Base-by-base conservation (phyloP, 2,113 vertebrate genomes). In the Sporophila hypoxantha region DNA sequence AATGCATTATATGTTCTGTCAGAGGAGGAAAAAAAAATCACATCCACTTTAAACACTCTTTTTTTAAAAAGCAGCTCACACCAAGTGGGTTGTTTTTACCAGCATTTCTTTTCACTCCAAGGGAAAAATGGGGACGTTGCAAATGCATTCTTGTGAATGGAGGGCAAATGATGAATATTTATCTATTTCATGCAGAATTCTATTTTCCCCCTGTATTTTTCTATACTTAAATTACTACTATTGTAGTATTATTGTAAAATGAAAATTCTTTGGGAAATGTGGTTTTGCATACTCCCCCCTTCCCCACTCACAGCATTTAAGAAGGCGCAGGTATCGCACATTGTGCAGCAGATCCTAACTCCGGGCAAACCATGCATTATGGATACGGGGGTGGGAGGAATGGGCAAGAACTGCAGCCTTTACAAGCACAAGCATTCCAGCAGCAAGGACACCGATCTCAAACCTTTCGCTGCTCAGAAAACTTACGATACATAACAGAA, bases 91-190 rank as follows among this genome's bases (percentile, higher is more conserved):
- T 86, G 76, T 76, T 93, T 93, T 92, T 88, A 90, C 65, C 87
- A 86, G 78, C 70, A 83, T 30, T 82, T 84, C 66, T 91, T 95
- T 95, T 96, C 76, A 94, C 57, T 92, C 86, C 78, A 60, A 12
- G 56, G 75, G 41, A 86, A 92, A 93, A 92, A 87, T 57, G 56
- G 82, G 88, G 39, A 92, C 8, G 2, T 76, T 46, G 12, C 70
- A 94, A 92, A 92, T 93, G 76, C 70, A 86, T 93, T 91, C 90
- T 84, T 86, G 77, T 89, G 95, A 95, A 92, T 84, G 91, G 87
- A 91, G 94, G 83, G 68, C 79, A 89, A 77, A 71, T 78, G 25
- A 87, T 94, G 88, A 84, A 88, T 86, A 95, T 92, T 90, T 90
- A 93, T 89, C 91, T 94, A 74, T 83, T 94, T 92, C 93, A 85